phyloP scores from a whole-genome alignment of 2,797 vertebrate genomes.

The Fringilla coelebs region DNA sequence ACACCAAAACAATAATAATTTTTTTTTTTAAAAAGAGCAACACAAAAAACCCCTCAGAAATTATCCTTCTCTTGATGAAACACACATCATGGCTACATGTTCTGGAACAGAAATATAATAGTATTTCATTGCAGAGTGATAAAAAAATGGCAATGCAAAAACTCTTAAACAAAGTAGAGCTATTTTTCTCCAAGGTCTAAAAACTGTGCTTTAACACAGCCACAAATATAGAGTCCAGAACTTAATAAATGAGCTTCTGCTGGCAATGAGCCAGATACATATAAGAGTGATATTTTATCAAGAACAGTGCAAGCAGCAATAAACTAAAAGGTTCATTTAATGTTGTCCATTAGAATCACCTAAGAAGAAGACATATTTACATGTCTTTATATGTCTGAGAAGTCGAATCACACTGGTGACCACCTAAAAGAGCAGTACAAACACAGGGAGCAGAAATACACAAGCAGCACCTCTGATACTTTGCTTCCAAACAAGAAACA shows the following conservation, averaged over 20 bases:
- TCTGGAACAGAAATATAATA: not conserved
- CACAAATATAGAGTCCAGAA: not conserved
- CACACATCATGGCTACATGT: not conserved
- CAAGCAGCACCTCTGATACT: not conserved
- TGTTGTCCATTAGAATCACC: not conserved
- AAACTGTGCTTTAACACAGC: not conserved
- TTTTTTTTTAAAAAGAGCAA: not conserved
- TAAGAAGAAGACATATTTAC: not conserved
- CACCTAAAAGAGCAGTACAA: not conserved
- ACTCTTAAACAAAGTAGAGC: not conserved
- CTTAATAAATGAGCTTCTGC: not conserved
- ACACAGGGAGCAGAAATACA: not conserved
- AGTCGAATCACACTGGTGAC: not conserved
- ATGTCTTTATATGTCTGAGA: not conserved
- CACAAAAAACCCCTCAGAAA: not conserved
- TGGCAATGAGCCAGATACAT: not conserved
- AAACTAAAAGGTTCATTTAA: slow-evolving; percentile 6
- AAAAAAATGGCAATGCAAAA: not conserved
- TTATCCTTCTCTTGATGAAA: not conserved
- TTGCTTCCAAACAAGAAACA: not conserved
- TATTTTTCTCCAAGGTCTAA: not conserved
- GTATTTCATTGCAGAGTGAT: not conserved
- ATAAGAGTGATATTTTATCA: not conserved
- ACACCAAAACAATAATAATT: not conserved
- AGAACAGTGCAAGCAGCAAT: not conserved